Evolutionary conservation across 2,113 vertebrate species (phyloP).

Genomic region (Acrocephalus arundinaceus): DNA sequence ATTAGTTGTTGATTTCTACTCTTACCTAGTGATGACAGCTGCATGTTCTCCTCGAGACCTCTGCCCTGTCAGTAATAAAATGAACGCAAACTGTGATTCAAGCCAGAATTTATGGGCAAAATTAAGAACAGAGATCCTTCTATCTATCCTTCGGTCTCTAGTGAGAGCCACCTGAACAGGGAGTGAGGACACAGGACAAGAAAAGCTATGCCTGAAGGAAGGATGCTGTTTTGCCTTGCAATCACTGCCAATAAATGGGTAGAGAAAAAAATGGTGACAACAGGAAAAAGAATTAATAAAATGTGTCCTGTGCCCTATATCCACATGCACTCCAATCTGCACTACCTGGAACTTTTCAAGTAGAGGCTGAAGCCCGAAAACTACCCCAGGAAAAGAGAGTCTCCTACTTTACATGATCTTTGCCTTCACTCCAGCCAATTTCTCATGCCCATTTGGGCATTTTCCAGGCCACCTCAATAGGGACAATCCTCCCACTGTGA

Average conservation of each 20-base stretch:
- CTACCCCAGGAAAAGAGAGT: neutral
- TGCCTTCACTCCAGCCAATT: neutral
- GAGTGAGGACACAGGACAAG: neutral
- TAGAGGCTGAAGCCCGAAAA: neutral
- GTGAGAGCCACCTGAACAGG: neutral
- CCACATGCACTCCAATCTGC: fast-evolving
- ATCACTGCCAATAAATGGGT: fast-evolving
- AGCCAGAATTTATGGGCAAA: neutral
- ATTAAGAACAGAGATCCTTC: neutral
- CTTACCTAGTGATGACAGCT: neutral
- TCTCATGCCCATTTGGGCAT: neutral
- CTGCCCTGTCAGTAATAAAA: neutral
- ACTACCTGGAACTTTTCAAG: neutral
- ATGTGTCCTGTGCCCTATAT: neutral
- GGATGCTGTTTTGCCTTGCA: neutral
- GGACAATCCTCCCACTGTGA: neutral
- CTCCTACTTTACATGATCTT: neutral
- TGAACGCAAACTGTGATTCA: neutral
- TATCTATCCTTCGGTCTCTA: neutral
- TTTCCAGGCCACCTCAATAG: neutral
- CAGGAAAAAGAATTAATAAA: neutral
- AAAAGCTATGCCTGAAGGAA: neutral
- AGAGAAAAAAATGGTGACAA: neutral
- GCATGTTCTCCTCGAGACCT: neutral
- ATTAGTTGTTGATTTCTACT: neutral